Evolutionary conservation across 2,113 vertebrate genomes (phyloP).

Genomic region (Ailuropoda melanoleuca): DNA sequence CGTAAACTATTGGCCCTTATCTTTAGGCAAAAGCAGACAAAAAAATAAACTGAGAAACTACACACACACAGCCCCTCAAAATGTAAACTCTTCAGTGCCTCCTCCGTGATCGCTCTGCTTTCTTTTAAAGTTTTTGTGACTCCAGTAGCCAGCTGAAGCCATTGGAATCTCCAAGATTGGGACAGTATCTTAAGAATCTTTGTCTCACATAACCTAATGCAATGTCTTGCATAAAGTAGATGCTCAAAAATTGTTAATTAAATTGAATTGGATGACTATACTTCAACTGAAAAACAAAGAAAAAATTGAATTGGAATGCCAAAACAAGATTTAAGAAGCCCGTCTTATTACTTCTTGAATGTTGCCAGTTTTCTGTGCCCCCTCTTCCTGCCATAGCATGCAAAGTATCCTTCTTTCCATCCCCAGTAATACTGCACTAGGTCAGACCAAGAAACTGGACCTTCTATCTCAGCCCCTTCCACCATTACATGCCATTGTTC

Average conservation of each 20-base stretch:
- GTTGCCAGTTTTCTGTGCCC: background rate
- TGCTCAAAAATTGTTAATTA: slow-evolving; percentile 8
- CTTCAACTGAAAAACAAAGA: background rate
- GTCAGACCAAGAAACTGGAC: background rate
- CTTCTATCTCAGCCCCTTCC: slow-evolving; percentile 41
- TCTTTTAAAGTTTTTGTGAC: background rate
- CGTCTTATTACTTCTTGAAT: background rate
- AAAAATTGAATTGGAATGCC: background rate
- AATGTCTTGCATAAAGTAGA: background rate
- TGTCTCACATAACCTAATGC: background rate
- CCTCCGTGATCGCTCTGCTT: background rate
- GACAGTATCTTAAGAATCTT: background rate
- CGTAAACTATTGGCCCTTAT: background rate
- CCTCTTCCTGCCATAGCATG: background rate
- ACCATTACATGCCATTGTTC: background rate
- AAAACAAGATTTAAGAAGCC: background rate
- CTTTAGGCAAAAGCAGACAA: slow-evolving; percentile 22
- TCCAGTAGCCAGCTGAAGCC: background rate
- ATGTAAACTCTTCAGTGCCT: background rate
- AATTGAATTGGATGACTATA: background rate
- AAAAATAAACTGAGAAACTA: background rate
- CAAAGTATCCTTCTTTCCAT: slow-evolving; percentile 21
- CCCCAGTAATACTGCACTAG: background rate
- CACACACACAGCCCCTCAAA: background rate
- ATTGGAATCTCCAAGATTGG: background rate